These are phyloP conservation scores for Siniperca obscura DNA, from an alignment of 2,797 vertebrate species.

Conservation along the genomic window DNA sequence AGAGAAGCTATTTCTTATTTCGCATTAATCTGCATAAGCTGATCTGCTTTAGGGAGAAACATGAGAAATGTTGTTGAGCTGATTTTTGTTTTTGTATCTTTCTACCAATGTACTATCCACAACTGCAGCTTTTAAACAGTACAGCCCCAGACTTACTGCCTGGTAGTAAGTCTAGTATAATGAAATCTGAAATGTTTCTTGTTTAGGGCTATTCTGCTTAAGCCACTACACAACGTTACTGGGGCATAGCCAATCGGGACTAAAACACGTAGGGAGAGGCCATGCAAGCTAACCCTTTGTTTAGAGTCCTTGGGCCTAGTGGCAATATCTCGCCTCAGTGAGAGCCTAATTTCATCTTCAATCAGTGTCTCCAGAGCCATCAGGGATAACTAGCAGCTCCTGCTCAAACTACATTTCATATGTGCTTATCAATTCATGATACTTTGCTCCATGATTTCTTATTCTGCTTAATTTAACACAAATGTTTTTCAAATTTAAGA, in stretches of 20 bases:
- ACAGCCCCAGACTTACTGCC: slow-evolving; percentile 54
- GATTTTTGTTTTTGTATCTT: slow-evolving; percentile 60
- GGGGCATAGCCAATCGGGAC: slow-evolving; percentile 77
- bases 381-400: slow-evolving; percentile 70
- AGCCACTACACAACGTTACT: slow-evolving; percentile 78
- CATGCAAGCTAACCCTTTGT: slow-evolving; percentile 80
- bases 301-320: slow-evolving; percentile 75
- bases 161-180: slow-evolving; percentile 70
- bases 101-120: slow-evolving; percentile 37
- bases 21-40: slow-evolving; percentile 64
- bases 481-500: slow-evolving; percentile 29
- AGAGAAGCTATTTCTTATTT: slow-evolving; percentile 37
- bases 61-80: slow-evolving; percentile 52
- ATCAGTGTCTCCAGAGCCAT: slow-evolving; percentile 80
- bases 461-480: slow-evolving; percentile 49
- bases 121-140: slow-evolving; percentile 65
- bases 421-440: slow-evolving; percentile 58
- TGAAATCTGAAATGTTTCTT: slow-evolving; percentile 80
- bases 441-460: slow-evolving; percentile 37
- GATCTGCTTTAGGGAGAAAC: slow-evolving; percentile 63
- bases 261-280: slow-evolving; percentile 66
- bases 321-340: slow-evolving; percentile 73
- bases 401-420: slow-evolving; percentile 46
- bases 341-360: slow-evolving; percentile 85
- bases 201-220: slow-evolving; percentile 78